These are phyloP conservation scores for Poecilia gillii DNA, from an alignment of 2,797 vertebrate genomes.

Conservation along the genomic window DNA sequence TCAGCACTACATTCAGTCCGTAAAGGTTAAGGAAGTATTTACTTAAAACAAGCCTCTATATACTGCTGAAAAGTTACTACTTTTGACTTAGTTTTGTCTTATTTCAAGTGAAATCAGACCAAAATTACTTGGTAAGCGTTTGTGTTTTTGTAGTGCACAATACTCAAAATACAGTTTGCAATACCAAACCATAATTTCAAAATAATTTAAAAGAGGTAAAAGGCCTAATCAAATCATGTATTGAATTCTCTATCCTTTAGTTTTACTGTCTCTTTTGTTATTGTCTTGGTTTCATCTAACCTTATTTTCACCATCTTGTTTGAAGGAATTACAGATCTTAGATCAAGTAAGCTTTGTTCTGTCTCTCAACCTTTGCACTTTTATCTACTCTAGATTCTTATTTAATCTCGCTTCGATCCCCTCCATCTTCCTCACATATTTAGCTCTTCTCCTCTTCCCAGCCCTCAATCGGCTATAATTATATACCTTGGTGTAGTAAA, in stretches of 20 bases:
- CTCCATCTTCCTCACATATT: neutral
- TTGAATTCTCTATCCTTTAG: neutral
- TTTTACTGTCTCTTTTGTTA: neutral
- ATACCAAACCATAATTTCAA: neutral
- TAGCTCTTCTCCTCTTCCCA: neutral
- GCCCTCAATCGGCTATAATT: neutral
- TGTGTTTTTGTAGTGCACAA: too few species aligned
- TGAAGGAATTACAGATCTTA: constrained; percentile 1
- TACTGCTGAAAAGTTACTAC: too few species aligned
- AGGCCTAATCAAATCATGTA: neutral
- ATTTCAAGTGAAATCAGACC: too few species aligned
- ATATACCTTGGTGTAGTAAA: neutral
- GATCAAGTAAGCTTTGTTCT: neutral
- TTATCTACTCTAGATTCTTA: neutral
- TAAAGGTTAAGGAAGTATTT: too few species aligned
- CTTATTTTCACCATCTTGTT: neutral
- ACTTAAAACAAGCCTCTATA: too few species aligned
- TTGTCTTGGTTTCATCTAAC: neutral
- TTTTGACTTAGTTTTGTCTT: too few species aligned
- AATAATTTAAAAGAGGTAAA: neutral
- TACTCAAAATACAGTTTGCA: too few species aligned
- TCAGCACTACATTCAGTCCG: too few species aligned
- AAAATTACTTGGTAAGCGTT: too few species aligned
- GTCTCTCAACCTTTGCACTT: neutral
- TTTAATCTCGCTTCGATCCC: neutral